Conservation (phyloP, 2,797 vertebrate genomes). For the Aselliscus stoliczkanus region DNA sequence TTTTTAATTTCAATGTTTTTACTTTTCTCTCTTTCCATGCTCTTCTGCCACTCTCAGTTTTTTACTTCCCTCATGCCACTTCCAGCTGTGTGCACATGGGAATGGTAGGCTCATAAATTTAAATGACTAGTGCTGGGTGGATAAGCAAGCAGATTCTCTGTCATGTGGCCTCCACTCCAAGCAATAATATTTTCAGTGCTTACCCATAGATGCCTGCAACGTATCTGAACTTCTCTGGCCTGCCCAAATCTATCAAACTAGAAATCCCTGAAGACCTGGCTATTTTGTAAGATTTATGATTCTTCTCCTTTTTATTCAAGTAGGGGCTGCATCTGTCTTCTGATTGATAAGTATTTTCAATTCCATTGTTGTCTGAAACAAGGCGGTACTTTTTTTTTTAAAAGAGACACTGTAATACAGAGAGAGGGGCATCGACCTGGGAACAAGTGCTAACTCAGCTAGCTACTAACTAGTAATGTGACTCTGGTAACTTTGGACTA, state of each 20-base stretch:
- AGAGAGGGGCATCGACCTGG: neutral
- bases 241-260: conserved; percentile 29
- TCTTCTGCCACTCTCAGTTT: neutral
- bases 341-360: conserved; percentile 35
- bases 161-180: neutral
- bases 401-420: neutral
- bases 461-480: neutral
- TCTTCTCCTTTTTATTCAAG: conserved; percentile 42
- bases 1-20: conserved; percentile 62
- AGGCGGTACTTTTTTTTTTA: neutral
- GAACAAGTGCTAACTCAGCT: neutral
- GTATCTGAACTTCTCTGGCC: conserved; percentile 32
- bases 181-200: conserved; percentile 38
- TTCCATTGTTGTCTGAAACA: conserved; percentile 12
- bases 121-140: neutral
- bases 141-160: neutral
- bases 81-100: neutral
- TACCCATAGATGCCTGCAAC: conserved; percentile 30
- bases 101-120: conserved; percentile 43
- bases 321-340: conserved; percentile 27
- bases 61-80: neutral
- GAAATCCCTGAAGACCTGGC: conserved; percentile 10
- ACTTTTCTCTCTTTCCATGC: conserved; percentile 13
- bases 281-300: conserved; percentile 54
- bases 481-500: neutral